Conservation (phyloP, 2,113 vertebrate genomes). For the Asarcornis scutulata region DNA sequence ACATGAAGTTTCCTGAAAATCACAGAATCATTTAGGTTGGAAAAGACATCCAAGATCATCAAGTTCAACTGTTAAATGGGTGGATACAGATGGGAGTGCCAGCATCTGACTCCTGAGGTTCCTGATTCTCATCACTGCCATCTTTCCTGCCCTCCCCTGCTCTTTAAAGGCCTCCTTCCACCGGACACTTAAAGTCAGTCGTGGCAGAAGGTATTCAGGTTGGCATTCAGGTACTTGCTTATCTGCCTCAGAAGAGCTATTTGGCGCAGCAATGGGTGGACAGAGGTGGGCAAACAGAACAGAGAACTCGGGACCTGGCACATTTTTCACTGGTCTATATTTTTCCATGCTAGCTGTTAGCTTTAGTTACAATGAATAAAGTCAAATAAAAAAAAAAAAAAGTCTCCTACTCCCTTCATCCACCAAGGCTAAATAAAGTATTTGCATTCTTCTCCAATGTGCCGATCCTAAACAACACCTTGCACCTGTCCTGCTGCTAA, state of each 20-base stretch:
- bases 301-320: neutral
- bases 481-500: neutral
- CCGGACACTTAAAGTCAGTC: neutral
- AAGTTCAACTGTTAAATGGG: too few relatives aligned
- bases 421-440: neutral
- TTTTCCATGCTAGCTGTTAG: neutral
- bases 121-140: too few relatives aligned
- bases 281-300: neutral
- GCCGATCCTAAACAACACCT: neutral
- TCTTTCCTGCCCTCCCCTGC: neutral
- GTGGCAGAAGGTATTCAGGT: neutral
- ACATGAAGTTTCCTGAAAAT: neutral
- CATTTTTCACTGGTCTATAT: accelerated
- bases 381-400: neutral
- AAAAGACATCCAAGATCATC: too few relatives aligned
- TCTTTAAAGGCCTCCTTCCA: neutral
- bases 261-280: neutral
- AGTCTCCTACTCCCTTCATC: neutral
- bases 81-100: neutral
- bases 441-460: neutral
- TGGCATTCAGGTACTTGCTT: neutral
- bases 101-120: neutral
- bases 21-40: too few relatives aligned
- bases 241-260: neutral
- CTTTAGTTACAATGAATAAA: neutral